Percentiles rank a stretch among this genome's conserved stretches.
These are phyloP conservation scores for Poeciliopsis turneri DNA, from an alignment of 2,797 vertebrate species.

Conservation along the genomic window DNA sequence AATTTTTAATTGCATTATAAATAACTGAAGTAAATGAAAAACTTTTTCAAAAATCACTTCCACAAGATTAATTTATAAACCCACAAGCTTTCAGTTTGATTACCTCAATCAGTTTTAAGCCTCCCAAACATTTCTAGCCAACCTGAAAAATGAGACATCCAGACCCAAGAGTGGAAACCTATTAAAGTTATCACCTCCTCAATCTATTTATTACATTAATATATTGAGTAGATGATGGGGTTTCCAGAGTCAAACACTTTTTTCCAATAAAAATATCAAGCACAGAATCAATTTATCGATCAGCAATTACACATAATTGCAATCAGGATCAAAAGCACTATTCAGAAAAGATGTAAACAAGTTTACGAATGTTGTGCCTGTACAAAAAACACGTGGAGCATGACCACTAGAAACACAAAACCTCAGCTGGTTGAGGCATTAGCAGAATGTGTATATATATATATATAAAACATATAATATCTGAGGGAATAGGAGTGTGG, in stretches of 20 bases:
- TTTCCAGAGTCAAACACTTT: background rate
- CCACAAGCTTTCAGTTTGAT: constrained; percentile 30
- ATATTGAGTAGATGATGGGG: constrained; percentile 15
- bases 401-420: background rate
- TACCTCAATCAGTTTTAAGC: constrained; percentile 3
- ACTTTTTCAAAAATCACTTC: background rate
- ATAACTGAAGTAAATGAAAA: background rate
- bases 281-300: background rate
- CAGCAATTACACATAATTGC: background rate
- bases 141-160: constrained; percentile 14
- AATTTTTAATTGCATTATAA: background rate
- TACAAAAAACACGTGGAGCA: background rate
- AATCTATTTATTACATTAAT: constrained; percentile 13
- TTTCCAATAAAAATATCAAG: constrained; percentile 8
- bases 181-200: constrained; percentile 3
- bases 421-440: background rate
- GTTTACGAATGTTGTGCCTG: background rate
- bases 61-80: background rate
- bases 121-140: constrained; percentile 16
- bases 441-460: background rate
- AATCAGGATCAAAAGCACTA: background rate
- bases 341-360: background rate
- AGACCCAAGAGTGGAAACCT: background rate
- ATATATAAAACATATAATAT: background rate
- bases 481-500: background rate